Evolutionary conservation across 2,888 invertebrate genomes (phyloP).

Genomic region (Blastobasis adustella): DNA sequence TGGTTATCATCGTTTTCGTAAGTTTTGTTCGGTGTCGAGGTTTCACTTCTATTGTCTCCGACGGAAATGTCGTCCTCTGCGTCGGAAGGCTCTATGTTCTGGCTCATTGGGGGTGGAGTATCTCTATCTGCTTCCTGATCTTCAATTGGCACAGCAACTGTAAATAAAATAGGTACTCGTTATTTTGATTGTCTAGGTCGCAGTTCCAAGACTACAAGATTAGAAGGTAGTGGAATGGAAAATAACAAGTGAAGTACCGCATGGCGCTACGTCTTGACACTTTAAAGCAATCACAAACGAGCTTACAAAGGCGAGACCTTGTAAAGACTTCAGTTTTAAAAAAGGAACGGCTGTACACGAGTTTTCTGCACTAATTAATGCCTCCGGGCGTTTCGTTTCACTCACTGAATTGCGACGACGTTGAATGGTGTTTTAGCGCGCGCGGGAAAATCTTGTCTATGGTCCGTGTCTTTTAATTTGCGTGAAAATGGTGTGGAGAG

Average conservation of each 20-base stretch:
- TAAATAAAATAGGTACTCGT: background rate
- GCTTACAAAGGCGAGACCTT: conserved; percentile 52
- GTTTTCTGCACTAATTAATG: conserved; percentile 73
- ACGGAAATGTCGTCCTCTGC: conserved; percentile 62
- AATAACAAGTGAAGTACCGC: conserved; percentile 45
- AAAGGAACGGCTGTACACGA: conserved; percentile 62
- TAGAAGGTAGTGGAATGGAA: conserved; percentile 18
- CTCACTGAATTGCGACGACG: conserved; percentile 60
- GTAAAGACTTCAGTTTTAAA: conserved; percentile 67
- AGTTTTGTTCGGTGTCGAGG: conserved; percentile 44
- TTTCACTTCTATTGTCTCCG: conserved; percentile 60
- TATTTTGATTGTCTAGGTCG: background rate
- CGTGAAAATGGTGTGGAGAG: conserved; percentile 66
- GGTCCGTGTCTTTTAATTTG: conserved; percentile 72
- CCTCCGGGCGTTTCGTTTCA: conserved; percentile 68
- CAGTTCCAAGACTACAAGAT: background rate
- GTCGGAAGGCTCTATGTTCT: conserved; percentile 46
- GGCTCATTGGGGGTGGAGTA: conserved; percentile 33
- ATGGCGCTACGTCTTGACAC: conserved; percentile 55
- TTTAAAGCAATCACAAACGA: conserved; percentile 47
- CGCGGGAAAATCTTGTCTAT: conserved; percentile 56
- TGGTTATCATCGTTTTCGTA: conserved; percentile 27
- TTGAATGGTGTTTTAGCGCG: conserved; percentile 67
- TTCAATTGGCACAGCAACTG: conserved; percentile 36
- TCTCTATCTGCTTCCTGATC: conserved; percentile 31